Base-by-base conservation (phyloP, 2,113 vertebrate species). In the Panurus biarmicus region DNA sequence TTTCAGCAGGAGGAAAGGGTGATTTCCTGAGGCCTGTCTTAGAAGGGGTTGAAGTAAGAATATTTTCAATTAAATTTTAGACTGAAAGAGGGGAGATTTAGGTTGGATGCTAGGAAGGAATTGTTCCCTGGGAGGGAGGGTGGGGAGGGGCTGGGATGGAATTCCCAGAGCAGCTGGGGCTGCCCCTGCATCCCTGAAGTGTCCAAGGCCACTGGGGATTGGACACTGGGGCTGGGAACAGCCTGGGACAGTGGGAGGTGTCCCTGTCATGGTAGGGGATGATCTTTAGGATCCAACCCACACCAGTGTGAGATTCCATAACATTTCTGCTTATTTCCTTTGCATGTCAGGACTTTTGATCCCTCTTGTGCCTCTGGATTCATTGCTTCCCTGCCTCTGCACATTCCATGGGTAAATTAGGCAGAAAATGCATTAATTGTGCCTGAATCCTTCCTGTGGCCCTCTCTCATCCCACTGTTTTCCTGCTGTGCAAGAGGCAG, bases 171-270 rank as follows among this genome's bases (percentile, higher is more conserved):
- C 0, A 66, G 60, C 45, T 89, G 57, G 1, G 57, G 35, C 65
- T 87, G 48, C 11, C 24, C 48, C 48, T 72, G 57, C 26, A 71
- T 44, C 36, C 44, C 35, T 80, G 44, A 31, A 58, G 19, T 38
- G 60, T 0, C 60, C 86, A 29, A 60, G 20, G 25, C 50, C 85
- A 64, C n/a, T n/a, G n/a, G n/a, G n/a, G 58, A 50, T 0, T 69
- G 62, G 69, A 47, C 7, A 25, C 1, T 25, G 3, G 19, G 78
- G 57, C 6, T 56, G 5, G 42, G 36, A 60, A 19, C 51, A n/a
- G 0, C 21, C 51, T 60, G 77, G 45, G n/a, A 16, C 3, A 5
- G 38, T 38, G 38, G 23, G 0, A 81, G 23, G 12, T 28, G 51
- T 36, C 67, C 75, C 66, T 79, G 66, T 17, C 24, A 7, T 15